Evolutionary conservation across 2,113 vertebrate genomes (phyloP).

Genomic region (human (Homo sapiens)): GRCh38 chr1:56227001-56227500

Average conservation of each 20-base stretch:
- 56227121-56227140: neutral
- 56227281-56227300: neutral
- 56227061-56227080: neutral
- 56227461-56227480: neutral
- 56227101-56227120: neutral
- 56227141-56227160: neutral
- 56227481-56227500: neutral
- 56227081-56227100: neutral
- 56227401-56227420: neutral
- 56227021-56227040: neutral
- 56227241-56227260: neutral
- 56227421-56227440: neutral
- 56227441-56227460: neutral
- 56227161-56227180: neutral
- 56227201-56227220: neutral
- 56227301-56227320: neutral
- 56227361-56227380: neutral
- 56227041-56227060: neutral
- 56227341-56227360: neutral
- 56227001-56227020: neutral
- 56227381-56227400: neutral
- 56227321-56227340: neutral
- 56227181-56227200: neutral
- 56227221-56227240: neutral
- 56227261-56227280: neutral